phyloP scores from a whole-genome alignment of 2,113 vertebrate genomes.

The Elanoides forficatus region DNA sequence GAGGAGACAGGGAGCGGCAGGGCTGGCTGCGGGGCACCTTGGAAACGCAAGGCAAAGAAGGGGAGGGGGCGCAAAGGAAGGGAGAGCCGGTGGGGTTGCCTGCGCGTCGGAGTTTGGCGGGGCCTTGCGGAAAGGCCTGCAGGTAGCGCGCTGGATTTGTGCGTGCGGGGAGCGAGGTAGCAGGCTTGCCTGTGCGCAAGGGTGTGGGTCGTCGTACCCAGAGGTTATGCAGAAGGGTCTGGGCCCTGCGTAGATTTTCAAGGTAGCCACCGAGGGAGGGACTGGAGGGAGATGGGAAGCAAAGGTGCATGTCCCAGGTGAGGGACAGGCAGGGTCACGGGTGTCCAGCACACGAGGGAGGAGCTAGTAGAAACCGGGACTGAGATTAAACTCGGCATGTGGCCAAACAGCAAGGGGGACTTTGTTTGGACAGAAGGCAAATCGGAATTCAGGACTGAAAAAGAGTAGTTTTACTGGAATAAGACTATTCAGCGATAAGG shows the following conservation, averaged over 20 bases:
- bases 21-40: background rate
- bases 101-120: background rate
- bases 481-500: background rate
- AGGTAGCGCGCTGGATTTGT: background rate
- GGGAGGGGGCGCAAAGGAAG: background rate
- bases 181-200: accelerated
- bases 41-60: background rate
- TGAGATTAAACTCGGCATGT: background rate
- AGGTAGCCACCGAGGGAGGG: background rate
- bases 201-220: background rate
- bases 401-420: background rate
- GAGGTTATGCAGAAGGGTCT: background rate
- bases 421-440: background rate
- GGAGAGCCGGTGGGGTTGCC: accelerated
- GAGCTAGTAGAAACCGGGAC: background rate
- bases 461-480: background rate
- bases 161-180: background rate
- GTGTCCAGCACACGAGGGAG: background rate
- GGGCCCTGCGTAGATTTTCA: background rate
- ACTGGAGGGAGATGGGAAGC: background rate
- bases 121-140: background rate
- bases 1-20: background rate
- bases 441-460: background rate
- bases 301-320: background rate
- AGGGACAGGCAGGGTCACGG: background rate